Percentiles rank a stretch among this genome's conserved stretches.
phyloP scores from a whole-genome alignment of 2,113 vertebrate genomes.

The Etheostoma cragini region DNA sequence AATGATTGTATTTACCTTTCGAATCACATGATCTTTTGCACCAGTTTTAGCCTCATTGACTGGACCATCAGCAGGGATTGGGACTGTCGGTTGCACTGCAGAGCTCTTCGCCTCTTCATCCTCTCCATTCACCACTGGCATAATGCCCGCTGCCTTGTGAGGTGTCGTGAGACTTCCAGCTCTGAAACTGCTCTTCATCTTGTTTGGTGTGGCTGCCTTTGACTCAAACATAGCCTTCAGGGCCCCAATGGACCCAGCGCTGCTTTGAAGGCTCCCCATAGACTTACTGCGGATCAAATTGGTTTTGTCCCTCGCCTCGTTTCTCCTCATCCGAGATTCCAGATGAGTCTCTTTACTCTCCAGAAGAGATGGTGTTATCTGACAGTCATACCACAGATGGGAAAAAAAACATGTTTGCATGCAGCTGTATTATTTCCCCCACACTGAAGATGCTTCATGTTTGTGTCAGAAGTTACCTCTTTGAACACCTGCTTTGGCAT shows the following conservation, averaged over 20 bases:
- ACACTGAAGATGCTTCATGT: background rate
- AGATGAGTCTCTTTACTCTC: slow-evolving; percentile 17
- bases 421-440: background rate
- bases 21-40: slow-evolving; percentile 23
- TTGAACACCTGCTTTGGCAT: slow-evolving; percentile 44
- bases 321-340: slow-evolving; percentile 47
- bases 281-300: slow-evolving; percentile 71
- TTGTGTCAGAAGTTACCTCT: slow-evolving; percentile 66
- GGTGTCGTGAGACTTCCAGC: background rate
- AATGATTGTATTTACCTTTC: slow-evolving; percentile 52
- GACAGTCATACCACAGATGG: background rate
- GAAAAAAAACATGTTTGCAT: background rate
- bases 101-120: background rate
- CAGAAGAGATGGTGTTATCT: slow-evolving; percentile 28
- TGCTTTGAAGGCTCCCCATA: slow-evolving; percentile 57
- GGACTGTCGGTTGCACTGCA: slow-evolving; percentile 9
- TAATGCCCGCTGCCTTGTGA: background rate
- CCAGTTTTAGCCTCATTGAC: slow-evolving; percentile 12
- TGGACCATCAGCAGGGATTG: background rate
- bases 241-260: slow-evolving; percentile 41
- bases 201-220: slow-evolving; percentile 22
- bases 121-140: slow-evolving; percentile 22
- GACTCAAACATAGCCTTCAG: slow-evolving; percentile 79
- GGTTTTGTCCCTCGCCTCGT: slow-evolving; percentile 29
- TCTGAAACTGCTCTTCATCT: slow-evolving; percentile 32